Evolutionary conservation across 2,888 invertebrate species (phyloP).

Genomic region (Andrena haemorrhoa): DNA sequence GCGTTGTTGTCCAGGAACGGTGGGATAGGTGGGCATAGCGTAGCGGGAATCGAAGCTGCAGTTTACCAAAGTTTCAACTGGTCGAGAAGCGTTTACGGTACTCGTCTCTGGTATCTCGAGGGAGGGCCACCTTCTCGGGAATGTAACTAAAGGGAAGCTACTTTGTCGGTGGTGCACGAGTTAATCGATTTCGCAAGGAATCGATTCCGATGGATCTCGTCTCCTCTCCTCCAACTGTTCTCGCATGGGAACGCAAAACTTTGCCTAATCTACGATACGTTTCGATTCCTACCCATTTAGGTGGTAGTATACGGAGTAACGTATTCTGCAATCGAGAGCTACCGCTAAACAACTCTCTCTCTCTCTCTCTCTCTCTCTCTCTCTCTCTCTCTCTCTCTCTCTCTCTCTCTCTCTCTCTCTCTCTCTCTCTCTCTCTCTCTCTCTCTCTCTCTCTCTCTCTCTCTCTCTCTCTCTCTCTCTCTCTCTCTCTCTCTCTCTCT

Average conservation of each 20-base stretch:
- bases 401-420: no score
- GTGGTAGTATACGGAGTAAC: no score
- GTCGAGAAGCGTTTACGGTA: slow-evolving; percentile 1
- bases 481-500: no score
- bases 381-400: no score
- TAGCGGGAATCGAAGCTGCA: not conserved
- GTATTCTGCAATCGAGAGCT: no score
- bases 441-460: no score
- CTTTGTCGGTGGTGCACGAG: not conserved
- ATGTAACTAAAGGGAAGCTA: not conserved
- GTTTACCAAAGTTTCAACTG: slow-evolving; percentile 7
- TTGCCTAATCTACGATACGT: slow-evolving; percentile 1
- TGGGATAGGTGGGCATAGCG: not conserved
- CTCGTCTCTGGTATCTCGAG: slow-evolving; percentile 24
- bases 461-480: no score
- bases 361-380: no score
- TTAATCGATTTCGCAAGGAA: slow-evolving; percentile 29
- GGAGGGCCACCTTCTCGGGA: not conserved
- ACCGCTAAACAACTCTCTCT: no score
- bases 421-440: no score
- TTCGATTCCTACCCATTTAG: not conserved
- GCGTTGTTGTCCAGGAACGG: not conserved
- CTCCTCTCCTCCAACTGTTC: not conserved
- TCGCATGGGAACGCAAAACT: slow-evolving; percentile 17
- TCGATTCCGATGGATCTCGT: not conserved